phyloP scores from a whole-genome alignment of 2,113 vertebrate species.

The Gallinago jamesoni region DNA sequence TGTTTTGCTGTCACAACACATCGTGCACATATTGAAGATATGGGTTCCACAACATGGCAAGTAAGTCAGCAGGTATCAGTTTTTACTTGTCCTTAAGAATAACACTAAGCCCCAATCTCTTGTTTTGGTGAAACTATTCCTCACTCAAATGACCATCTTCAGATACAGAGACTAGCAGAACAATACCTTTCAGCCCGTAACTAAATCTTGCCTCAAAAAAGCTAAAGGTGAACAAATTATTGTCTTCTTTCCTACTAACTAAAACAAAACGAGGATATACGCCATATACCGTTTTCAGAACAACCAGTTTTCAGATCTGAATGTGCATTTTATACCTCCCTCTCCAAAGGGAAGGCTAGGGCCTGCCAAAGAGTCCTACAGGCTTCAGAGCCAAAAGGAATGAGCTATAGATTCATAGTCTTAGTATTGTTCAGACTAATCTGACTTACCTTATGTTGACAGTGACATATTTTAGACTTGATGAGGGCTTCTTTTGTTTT shows the following conservation, averaged over 20 bases:
- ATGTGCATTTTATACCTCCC: background rate
- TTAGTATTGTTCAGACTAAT: background rate
- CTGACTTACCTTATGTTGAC: background rate
- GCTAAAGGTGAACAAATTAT: background rate
- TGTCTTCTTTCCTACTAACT: background rate
- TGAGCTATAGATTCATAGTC: background rate
- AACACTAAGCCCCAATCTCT: background rate
- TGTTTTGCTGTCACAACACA: constrained; percentile 24
- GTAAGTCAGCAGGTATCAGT: background rate
- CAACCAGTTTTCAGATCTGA: background rate
- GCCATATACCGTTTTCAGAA: background rate
- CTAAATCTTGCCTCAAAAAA: background rate
- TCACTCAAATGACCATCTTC: background rate
- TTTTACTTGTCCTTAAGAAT: background rate
- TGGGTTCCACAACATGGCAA: background rate
- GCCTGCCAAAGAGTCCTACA: background rate
- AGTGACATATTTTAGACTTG: background rate
- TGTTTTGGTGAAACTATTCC: background rate
- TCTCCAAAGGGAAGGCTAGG: background rate
- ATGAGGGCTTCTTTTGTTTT: background rate
- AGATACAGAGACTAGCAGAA: background rate
- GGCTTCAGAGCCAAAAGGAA: background rate
- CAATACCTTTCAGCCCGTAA: background rate
- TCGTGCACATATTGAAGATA: background rate
- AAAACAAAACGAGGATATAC: background rate